These are phyloP conservation scores for Drosophila guanche DNA, from an alignment of 1,140 invertebrate genomes.

Conservation along the genomic window DNA sequence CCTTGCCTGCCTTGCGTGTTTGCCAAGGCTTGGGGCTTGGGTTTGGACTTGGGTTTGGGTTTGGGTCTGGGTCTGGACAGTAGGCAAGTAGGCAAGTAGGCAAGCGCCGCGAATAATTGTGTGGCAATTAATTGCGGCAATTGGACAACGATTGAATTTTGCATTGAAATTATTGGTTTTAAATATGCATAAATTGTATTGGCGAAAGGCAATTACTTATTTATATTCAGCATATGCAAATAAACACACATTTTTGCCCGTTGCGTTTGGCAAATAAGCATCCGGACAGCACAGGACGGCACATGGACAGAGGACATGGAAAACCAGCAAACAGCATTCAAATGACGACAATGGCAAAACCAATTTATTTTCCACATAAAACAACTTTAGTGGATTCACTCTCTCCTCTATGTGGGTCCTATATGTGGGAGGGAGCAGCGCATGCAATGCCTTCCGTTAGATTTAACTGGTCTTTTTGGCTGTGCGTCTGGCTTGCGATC, in stretches of 20 bases:
- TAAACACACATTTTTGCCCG: conserved; percentile 40
- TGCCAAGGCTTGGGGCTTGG: neutral
- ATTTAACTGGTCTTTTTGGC: too few relatives aligned
- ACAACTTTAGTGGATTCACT: conserved; percentile 26
- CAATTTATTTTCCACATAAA: conserved; percentile 51
- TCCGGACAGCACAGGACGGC: conserved; percentile 8
- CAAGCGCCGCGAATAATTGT: neutral
- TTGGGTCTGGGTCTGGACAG: neutral
- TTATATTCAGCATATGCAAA: conserved; percentile 58
- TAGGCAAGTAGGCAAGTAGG: neutral
- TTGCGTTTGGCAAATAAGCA: conserved; percentile 46
- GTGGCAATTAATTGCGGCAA: conserved; percentile 26
- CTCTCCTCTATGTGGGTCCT: neutral
- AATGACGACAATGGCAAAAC: conserved; percentile 31
- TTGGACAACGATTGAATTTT: conserved; percentile 46
- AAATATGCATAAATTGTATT: conserved; percentile 56
- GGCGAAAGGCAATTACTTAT: conserved; percentile 44
- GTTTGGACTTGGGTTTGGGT: conserved; percentile 1
- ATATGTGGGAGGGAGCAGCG: neutral
- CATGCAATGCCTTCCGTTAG: too few relatives aligned
- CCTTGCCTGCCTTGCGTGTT: too few relatives aligned
- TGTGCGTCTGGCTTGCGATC: too few relatives aligned
- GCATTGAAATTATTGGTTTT: conserved; percentile 47
- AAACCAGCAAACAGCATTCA: conserved; percentile 7
- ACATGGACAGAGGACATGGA: conserved; percentile 1